Conservation (phyloP, 2,888 invertebrate species). For the Plutella xylostella region DNA sequence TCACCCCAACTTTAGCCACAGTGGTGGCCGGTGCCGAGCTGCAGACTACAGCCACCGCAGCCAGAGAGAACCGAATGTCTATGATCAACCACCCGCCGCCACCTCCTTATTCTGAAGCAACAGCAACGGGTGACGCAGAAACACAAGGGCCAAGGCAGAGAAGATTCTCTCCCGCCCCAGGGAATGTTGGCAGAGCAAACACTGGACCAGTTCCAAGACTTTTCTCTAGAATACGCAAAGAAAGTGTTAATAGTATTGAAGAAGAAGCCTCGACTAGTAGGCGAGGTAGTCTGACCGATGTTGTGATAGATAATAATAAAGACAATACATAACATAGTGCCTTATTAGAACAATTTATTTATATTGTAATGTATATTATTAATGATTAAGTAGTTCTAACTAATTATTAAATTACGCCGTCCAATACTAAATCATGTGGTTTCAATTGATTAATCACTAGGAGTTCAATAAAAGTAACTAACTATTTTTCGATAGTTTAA, state of each 20-base stretch:
- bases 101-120: conserved; percentile 48
- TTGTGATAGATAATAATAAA: conserved; percentile 61
- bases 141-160: conserved; percentile 38
- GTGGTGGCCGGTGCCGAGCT: conserved; percentile 58
- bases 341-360: conserved; percentile 36
- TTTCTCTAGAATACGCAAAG: conserved; percentile 54
- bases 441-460: conserved; percentile 1
- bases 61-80: conserved; percentile 55
- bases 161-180: conserved; percentile 55
- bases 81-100: conserved; percentile 57
- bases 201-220: conserved; percentile 54
- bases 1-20: conserved; percentile 57
- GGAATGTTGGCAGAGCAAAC: conserved; percentile 37
- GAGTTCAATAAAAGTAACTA: conserved; percentile 12
- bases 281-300: conserved; percentile 57
- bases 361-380: not conserved
- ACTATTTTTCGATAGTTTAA: conserved; percentile 34
- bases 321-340: conserved; percentile 54
- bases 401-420: conserved; percentile 2
- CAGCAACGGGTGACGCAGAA: conserved; percentile 30
- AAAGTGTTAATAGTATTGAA: conserved; percentile 32
- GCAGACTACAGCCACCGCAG: conserved; percentile 51
- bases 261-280: conserved; percentile 35
- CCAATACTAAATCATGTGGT: conserved; percentile 23
- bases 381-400: not conserved